phyloP scores from a whole-genome alignment of 2,113 vertebrate species.

The Chinchilla lanigera region DNA sequence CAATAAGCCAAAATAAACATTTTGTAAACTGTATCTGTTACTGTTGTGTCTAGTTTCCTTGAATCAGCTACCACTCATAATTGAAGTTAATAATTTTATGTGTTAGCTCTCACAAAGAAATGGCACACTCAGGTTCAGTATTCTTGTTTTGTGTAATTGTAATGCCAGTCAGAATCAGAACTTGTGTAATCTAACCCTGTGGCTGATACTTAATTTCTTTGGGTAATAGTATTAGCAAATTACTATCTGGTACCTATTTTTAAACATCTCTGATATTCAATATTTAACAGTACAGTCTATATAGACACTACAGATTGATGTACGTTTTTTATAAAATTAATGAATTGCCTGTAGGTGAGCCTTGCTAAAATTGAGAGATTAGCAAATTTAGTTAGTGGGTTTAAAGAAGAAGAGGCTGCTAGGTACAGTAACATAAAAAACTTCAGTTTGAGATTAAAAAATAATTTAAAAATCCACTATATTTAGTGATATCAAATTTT shows the following conservation, averaged over 20 bases:
- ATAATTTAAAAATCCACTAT: neutral
- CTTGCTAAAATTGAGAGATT: slow-evolving; percentile 1
- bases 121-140: neutral
- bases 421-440: neutral
- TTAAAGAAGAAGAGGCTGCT: neutral
- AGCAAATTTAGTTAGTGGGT: slow-evolving; percentile 23
- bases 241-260: slow-evolving; percentile 7
- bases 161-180: neutral
- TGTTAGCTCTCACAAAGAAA: neutral
- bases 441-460: slow-evolving; percentile 43
- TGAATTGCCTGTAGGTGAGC: neutral
- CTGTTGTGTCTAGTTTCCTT: neutral
- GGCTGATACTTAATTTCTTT: neutral
- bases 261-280: neutral
- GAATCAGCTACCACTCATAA: neutral
- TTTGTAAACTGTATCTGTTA: neutral
- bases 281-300: neutral
- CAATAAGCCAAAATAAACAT: neutral
- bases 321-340: neutral
- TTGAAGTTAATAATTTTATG: neutral
- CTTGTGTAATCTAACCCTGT: neutral
- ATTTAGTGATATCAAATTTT: slow-evolving; percentile 40
- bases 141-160: neutral
- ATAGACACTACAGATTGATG: neutral
- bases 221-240: neutral